Percentiles rank a stretch among this genome's conserved stretches.
Conservation (phyloP, 2,888 invertebrate species). For the Ommatoiulus sabulosus region DNA sequence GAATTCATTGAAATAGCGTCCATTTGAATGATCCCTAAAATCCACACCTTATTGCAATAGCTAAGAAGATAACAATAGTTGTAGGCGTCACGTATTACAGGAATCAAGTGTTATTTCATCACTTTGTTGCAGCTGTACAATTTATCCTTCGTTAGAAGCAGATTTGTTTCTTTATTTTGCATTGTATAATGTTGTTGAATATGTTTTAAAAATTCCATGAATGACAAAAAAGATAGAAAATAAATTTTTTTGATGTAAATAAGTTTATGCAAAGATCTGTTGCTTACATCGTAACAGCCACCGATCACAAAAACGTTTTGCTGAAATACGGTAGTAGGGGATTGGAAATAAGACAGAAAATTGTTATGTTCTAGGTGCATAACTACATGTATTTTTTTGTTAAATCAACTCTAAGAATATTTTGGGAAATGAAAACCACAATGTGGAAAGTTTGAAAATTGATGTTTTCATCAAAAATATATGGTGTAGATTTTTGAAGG, state of each 20-base stretch:
- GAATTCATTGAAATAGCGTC: neutral
- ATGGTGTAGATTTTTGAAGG: too few species aligned
- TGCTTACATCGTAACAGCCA: too few species aligned
- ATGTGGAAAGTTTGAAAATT: too few species aligned
- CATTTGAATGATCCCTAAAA: neutral
- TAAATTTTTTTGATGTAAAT: slow-evolving; percentile 8
- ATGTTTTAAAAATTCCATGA: neutral
- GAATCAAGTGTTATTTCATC: slow-evolving; percentile 1
- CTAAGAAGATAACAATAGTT: neutral
- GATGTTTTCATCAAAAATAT: too few species aligned
- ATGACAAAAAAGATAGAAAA: neutral
- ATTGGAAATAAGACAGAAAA: too few species aligned
- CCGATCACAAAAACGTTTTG: too few species aligned
- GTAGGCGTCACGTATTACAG: neutral
- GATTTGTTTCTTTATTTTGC: slow-evolving; percentile 12
- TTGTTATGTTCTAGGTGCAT: too few species aligned
- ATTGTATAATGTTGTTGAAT: neutral
- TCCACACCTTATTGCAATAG: neutral
- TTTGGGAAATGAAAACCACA: too few species aligned
- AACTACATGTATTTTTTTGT: too few species aligned
- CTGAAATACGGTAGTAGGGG: too few species aligned
- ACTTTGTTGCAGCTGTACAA: slow-evolving; percentile 13
- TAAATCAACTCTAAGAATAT: too few species aligned
- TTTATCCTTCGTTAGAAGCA: neutral
- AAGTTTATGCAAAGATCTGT: neutral